Percentiles rank a stretch among this genome's conserved stretches.
Evolutionary conservation across 1,140 invertebrate genomes (phyloP).

Genomic region (Maniola jurtina): DNA sequence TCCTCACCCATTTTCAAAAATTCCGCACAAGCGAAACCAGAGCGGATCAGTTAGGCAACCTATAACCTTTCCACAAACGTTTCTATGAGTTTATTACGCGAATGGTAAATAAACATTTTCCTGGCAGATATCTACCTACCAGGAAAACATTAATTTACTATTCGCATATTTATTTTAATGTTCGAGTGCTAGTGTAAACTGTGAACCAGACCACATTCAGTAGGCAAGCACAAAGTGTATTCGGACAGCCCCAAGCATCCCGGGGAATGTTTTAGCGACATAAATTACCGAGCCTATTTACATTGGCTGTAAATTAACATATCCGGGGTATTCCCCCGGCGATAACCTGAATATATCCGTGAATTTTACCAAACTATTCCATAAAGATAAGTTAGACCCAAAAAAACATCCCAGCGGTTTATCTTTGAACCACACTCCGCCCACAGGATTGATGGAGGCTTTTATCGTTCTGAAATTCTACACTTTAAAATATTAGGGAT

Average conservation of each 20-base stretch:
- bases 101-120: no score
- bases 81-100: no score
- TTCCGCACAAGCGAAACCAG: no score
- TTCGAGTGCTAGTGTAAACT: neutral
- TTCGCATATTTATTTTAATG: no score
- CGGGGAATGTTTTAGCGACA: conserved; percentile 45
- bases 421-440: conserved; percentile 1
- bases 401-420: conserved; percentile 22
- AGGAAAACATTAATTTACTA: no score
- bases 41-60: no score
- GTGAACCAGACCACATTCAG: neutral
- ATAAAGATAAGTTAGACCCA: conserved; percentile 22
- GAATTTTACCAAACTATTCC: conserved; percentile 33
- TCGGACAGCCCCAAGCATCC: conserved; percentile 21
- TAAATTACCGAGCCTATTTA: conserved; percentile 66
- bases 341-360: conserved; percentile 50
- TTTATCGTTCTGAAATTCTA: conserved; percentile 1
- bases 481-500: neutral
- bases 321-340: conserved; percentile 59
- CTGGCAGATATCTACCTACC: no score
- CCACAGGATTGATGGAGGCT: neutral
- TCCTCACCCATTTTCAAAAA: no score
- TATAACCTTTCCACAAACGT: no score
- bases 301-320: conserved; percentile 64
- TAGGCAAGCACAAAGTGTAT: neutral